Percentiles rank a stretch among this genome's conserved stretches.
Evolutionary conservation across 2,797 vertebrate species (phyloP).

Genomic region (Micromesistius poutassou): DNA sequence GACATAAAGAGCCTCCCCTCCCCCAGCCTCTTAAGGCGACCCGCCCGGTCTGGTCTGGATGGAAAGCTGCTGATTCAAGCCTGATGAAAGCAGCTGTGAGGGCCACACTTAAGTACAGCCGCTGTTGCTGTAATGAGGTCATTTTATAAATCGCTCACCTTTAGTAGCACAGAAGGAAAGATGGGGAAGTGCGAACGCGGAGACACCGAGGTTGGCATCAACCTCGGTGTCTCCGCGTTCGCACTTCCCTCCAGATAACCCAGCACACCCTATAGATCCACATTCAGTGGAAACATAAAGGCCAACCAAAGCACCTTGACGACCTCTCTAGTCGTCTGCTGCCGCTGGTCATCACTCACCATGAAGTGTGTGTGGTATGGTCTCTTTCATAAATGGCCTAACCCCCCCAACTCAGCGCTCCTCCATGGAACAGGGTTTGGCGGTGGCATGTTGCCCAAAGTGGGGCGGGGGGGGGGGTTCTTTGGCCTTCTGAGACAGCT

Average conservation of each 20-base stretch:
- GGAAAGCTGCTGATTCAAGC: constrained; percentile 12
- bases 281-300: background rate
- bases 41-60: constrained; percentile 25
- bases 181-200: background rate
- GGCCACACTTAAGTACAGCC: background rate
- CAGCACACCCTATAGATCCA: background rate
- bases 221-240: background rate
- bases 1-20: constrained; percentile 22
- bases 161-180: background rate
- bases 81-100: background rate
- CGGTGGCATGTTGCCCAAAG: background rate
- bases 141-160: background rate
- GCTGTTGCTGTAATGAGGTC: background rate
- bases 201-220: too few relatives aligned
- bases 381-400: background rate
- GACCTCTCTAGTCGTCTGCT: background rate
- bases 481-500: constrained; percentile 56
- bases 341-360: background rate
- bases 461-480: background rate
- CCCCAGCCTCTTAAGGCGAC: constrained; percentile 38
- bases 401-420: background rate
- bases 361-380: background rate
- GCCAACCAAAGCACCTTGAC: background rate
- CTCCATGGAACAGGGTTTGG: background rate
- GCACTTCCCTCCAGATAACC: background rate